Conservation (phyloP, 2,888 invertebrate genomes). For the Rhopalosiphum nymphaeae region DNA sequence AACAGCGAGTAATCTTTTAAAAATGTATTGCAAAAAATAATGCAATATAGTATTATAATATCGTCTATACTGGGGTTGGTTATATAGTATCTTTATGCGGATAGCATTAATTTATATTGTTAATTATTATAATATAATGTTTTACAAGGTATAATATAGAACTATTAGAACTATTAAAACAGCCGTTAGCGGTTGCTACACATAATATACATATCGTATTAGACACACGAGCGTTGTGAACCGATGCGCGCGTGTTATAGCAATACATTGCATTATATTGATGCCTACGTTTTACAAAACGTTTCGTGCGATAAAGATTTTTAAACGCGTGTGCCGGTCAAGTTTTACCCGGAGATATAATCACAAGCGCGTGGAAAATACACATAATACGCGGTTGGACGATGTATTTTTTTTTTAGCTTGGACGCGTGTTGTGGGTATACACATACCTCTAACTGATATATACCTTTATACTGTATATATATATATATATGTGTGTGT, state of each 20-base stretch:
- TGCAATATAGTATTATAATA: background rate
- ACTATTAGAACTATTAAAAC: background rate
- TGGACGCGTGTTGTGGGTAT: background rate
- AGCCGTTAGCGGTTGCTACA: background rate
- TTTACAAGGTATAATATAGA: background rate
- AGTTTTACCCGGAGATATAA: background rate
- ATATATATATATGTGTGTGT: no score
- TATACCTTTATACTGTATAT: background rate
- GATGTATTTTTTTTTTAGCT: background rate
- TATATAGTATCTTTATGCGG: background rate
- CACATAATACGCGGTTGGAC: background rate
- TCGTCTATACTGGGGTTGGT: background rate
- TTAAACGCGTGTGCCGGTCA: conserved; percentile 7
- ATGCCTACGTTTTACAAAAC: background rate
- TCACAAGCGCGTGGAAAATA: conserved; percentile 2
- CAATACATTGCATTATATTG: background rate
- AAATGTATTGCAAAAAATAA: background rate
- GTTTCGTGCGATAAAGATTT: conserved; percentile 1
- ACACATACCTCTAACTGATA: background rate
- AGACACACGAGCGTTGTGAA: background rate
- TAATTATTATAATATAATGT: background rate
- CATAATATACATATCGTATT: background rate
- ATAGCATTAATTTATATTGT: background rate
- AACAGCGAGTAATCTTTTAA: background rate
- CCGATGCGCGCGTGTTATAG: background rate